Conservation (phyloP, 2,797 vertebrate genomes). For the Pseudotriccus pelzelni region DNA sequence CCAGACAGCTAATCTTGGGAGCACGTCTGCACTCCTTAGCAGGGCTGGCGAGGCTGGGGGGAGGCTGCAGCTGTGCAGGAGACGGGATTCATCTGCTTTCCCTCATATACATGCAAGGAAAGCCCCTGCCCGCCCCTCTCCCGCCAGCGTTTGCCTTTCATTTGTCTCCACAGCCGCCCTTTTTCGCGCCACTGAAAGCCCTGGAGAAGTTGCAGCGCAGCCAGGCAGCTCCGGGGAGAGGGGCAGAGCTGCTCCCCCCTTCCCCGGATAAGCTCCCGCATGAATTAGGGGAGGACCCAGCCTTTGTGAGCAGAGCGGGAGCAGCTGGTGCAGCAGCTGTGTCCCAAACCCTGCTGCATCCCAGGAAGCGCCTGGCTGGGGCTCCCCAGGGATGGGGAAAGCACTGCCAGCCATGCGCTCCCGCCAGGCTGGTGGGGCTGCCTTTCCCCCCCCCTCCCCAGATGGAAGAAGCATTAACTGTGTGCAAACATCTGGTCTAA, state of each 20-base stretch:
- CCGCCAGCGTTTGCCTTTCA: background rate
- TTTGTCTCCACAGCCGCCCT: background rate
- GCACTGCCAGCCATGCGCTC: background rate
- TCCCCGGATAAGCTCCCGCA: background rate
- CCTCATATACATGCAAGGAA: background rate
- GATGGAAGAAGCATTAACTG: background rate
- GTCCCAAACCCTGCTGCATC: conserved; percentile 6
- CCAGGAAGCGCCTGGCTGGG: conserved; percentile 11
- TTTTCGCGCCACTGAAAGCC: background rate
- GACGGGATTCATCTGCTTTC: background rate
- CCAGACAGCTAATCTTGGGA: background rate
- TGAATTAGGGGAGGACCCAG: background rate
- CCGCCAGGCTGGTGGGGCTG: background rate
- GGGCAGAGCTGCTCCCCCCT: background rate
- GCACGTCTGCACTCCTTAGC: background rate
- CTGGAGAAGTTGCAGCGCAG: background rate
- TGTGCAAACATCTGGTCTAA: conserved; percentile 39
- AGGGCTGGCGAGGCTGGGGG: background rate
- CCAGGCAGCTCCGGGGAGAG: background rate
- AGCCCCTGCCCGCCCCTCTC: background rate
- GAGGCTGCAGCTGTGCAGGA: background rate
- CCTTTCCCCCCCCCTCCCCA: background rate
- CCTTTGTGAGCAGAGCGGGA: conserved; percentile 44
- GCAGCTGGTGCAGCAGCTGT: conserved; percentile 71
- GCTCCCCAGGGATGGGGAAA: background rate